Evolutionary conservation across 1,140 invertebrate genomes (phyloP).

Genomic region (Drosophila melanica): DNA sequence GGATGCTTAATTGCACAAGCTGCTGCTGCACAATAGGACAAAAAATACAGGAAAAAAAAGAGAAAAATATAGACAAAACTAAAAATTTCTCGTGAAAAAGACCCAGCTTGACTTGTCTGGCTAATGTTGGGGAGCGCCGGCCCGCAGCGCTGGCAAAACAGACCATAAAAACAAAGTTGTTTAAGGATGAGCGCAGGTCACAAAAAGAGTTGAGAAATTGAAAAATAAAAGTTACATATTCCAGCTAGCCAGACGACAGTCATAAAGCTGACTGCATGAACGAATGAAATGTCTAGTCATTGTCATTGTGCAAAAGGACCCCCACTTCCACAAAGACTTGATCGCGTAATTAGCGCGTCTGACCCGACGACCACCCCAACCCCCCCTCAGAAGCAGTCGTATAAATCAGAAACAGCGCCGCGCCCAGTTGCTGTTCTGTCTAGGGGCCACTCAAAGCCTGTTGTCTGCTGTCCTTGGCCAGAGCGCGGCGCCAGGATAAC

Average conservation of each 20-base stretch:
- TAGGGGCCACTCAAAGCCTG: constrained; percentile 46
- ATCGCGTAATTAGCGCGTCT: constrained; percentile 82
- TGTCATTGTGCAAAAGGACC: constrained; percentile 25
- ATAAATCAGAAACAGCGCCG: constrained; percentile 44
- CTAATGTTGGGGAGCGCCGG: constrained; percentile 15
- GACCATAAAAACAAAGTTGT: constrained; percentile 36
- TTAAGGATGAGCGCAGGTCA: constrained; percentile 15
- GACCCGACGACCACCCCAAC: constrained; percentile 24
- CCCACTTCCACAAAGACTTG: constrained; percentile 35
- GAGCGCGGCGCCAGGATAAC: constrained; percentile 52
- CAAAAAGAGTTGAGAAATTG: constrained; percentile 65
- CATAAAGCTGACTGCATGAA: constrained; percentile 69
- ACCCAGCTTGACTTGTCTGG: constrained; percentile 10
- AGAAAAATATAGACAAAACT: constrained; percentile 12
- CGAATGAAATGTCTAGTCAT: constrained; percentile 71
- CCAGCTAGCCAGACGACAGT: constrained; percentile 54
- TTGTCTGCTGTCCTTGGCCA: constrained; percentile 28
- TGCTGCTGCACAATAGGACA: constrained; percentile 3
- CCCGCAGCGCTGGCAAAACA: constrained; percentile 55
- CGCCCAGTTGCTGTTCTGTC: constrained; percentile 26
- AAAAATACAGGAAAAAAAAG: background rate
- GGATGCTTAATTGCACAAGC: constrained; percentile 38
- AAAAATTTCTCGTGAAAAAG: constrained; percentile 15
- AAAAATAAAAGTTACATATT: constrained; percentile 81
- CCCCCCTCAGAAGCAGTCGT: background rate